Evolutionary conservation across 1,140 invertebrate species (phyloP), one percentile per base, ranked within the genome.

Genomic region (Leptoteleia sp.): DNA sequence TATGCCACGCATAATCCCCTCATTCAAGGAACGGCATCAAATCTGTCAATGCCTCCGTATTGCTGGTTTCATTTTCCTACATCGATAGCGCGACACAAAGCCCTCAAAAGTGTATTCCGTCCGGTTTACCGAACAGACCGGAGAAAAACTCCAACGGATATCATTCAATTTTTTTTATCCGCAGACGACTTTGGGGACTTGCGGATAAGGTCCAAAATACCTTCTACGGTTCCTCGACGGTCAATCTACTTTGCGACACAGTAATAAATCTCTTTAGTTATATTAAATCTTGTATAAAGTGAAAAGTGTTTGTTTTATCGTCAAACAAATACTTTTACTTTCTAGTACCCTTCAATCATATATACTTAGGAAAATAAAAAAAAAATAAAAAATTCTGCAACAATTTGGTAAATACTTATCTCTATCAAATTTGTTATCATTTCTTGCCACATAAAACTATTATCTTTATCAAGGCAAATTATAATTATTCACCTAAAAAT

Each of bases 41-140:
- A 88, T 88, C 87, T 84, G 85, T 88, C 87, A 88, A 87, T 88
- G 87, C 86, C 84, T 73, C 81, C 73, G 80, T 83, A 88, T 87
- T 87, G 83, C 84, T 83, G 83, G 82, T 86, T 84, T 87, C 86
- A 88, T 88, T 88, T 88, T 87, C 85, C 85, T 84, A 85, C 81
- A 81, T 79, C 83, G 77, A 79, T 76, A 82, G 83, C 84, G 76
- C 82, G 76, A 82, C 81, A 85, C 84, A 87, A 87, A 84, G 68
- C 77, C 71, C 19, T 70, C 48, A 85, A 88, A 87, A 87, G 87
- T 85, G 79, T 82, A 84, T 83, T 76, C 82, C 82, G 62, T 84
- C 80, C 82, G 82, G 77, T 62, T 76, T 70, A 61, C 73, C 27
- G 42, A 33, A 13, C 38, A 19, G 47, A 72, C 65, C 17, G 33